Conservation (phyloP, 2,888 invertebrate species). For the Habrosyne pyritoides region DNA sequence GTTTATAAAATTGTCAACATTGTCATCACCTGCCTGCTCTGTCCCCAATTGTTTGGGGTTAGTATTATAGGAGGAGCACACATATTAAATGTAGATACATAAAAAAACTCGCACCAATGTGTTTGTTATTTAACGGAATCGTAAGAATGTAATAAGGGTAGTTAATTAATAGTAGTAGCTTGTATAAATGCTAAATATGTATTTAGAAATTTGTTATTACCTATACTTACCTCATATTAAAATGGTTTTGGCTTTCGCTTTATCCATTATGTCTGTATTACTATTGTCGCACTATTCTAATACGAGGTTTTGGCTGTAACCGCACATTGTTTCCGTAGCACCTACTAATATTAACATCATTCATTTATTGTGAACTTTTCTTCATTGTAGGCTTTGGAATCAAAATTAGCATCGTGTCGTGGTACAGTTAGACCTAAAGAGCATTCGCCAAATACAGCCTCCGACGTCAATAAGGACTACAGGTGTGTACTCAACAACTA, state of each 20-base stretch:
- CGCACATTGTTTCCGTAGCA: slow-evolving; percentile 48
- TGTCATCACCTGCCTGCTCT: too few relatives aligned
- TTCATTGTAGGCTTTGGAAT: slow-evolving; percentile 87
- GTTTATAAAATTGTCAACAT: too few relatives aligned
- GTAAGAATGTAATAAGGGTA: too few relatives aligned
- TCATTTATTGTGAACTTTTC: slow-evolving; percentile 78
- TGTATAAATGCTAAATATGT: background rate
- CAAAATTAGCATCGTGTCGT: slow-evolving; percentile 87
- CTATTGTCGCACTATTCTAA: slow-evolving; percentile 13
- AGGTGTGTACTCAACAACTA: slow-evolving; percentile 83
- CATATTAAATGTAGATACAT: too few relatives aligned
- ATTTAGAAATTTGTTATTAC: background rate
- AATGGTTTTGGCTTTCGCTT: slow-evolving; percentile 14
- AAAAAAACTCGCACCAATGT: too few relatives aligned
- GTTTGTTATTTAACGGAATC: too few relatives aligned
- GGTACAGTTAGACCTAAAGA: slow-evolving; percentile 83
- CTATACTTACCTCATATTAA: background rate
- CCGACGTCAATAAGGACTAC: slow-evolving; percentile 83
- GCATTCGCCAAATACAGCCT: slow-evolving; percentile 76
- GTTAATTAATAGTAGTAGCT: too few relatives aligned
- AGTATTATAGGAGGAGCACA: too few relatives aligned
- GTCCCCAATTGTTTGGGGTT: too few relatives aligned
- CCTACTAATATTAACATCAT: slow-evolving; percentile 78
- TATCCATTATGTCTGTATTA: slow-evolving; percentile 9
- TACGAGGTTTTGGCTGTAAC: slow-evolving; percentile 52